A percentile compares a stretch with the other conserved stretches of the same genome.
phyloP scores from a whole-genome alignment of 2,113 vertebrate genomes.

The Halcyon malimbica region DNA sequence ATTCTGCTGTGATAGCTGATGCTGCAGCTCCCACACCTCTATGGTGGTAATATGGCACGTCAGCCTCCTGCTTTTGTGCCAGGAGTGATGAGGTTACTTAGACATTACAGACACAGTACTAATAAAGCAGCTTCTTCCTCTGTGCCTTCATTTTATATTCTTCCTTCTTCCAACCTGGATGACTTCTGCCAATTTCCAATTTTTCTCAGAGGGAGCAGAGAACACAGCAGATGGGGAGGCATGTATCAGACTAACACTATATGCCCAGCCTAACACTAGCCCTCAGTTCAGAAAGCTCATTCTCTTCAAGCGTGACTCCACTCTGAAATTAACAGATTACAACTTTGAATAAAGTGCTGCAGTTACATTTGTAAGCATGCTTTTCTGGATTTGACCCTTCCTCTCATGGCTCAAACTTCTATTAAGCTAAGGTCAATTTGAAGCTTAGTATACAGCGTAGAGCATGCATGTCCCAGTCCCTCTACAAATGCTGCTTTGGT shows the following conservation, averaged over 20 bases:
- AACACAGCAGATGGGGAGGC: neutral
- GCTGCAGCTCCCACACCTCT: neutral
- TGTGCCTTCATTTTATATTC: neutral
- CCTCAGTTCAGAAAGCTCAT: neutral
- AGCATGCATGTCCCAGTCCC: neutral
- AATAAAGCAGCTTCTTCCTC: neutral
- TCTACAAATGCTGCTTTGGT: neutral
- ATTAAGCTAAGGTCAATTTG: neutral
- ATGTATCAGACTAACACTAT: neutral
- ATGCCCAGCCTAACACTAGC: neutral
- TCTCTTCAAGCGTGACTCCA: fast-evolving
- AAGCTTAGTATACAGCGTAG: neutral
- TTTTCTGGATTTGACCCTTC: neutral
- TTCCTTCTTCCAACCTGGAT: neutral
- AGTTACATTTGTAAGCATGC: neutral
- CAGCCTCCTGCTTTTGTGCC: neutral
- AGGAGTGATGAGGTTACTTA: neutral
- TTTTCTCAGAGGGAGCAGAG: neutral
- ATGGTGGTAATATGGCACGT: fast-evolving
- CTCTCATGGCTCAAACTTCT: neutral
- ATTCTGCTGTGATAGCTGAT: neutral
- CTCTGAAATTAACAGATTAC: neutral
- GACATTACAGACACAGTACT: neutral
- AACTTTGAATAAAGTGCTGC: neutral
- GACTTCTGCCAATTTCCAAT: neutral